Evolutionary conservation across 1,140 invertebrate species (phyloP), one percentile per base, ranked within the genome.

Genomic region (Zaprionus gabonicus): DNA sequence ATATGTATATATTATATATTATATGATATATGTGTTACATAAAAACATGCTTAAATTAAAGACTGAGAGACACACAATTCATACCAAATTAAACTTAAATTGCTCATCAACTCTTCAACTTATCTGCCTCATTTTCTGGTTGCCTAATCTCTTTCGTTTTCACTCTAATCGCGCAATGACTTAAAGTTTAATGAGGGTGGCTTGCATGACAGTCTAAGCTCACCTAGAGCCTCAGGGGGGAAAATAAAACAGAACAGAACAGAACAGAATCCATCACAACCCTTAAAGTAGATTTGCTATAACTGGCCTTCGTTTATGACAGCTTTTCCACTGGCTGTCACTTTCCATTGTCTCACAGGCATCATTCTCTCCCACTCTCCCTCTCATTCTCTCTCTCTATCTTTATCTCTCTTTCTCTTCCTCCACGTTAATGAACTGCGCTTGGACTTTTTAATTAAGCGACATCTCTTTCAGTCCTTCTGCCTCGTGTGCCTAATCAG

Each of bases 371-470:
- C 23, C 23, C 23, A 71, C 3, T 36, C 31, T 68, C 55, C 64
- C 56, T 20, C 53, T 64, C n/a, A n/a, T 20, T 20, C 20, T 20
- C 20, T 20, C 44, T 36, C 6, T 6, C 6, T 62, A 0, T 20
- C 20, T 20, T 1, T 20, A 38, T 36, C 6, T 6, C 6, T 62
- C 10, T 44, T 7, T 41, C 17, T 38, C n/a, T 3, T 3, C 9
- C 9, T 0, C 31, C 3, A 10, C n/a, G 15, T 36, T 64, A 25
- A 49, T 66, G n/a, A 23, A 57, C 4, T 72, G n/a, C 55, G 5
- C 28, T 34, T 67, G 55, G 69, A 65, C 57, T 77, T 76, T 53
- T 65, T 87, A 87, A 87, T 87, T 87, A 87, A 87, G 81, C 80
- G 76, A 70, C 76, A 66, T 78, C 77, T 63, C 66, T 71, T 60